Evolutionary conservation across 1,140 invertebrate species (phyloP).

Genomic region (Drosophila grimshawi): DNA sequence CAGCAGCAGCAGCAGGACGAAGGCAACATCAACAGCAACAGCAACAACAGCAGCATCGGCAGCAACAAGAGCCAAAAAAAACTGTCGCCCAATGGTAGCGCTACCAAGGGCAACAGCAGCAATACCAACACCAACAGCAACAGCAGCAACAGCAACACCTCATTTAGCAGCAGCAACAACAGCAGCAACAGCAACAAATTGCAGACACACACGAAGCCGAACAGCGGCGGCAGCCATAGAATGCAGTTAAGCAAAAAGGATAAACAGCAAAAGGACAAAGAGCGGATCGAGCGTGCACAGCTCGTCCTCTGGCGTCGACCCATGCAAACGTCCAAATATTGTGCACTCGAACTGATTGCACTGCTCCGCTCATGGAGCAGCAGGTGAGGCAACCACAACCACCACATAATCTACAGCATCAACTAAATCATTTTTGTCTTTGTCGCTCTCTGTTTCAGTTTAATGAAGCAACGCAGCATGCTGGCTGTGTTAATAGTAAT

Average conservation of each 20-base stretch:
- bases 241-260: slow-evolving; percentile 67
- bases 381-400: slow-evolving; percentile 76
- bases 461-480: slow-evolving; percentile 85
- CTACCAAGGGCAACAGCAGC: slow-evolving; percentile 27
- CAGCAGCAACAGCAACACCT: slow-evolving; percentile 36
- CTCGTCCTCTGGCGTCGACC: slow-evolving; percentile 95
- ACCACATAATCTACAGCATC: background rate
- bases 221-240: slow-evolving; percentile 14
- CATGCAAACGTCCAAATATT: slow-evolving; percentile 93
- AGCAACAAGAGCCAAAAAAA: slow-evolving; percentile 22
- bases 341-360: slow-evolving; percentile 90
- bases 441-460: slow-evolving; percentile 82
- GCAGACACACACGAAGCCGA: slow-evolving; percentile 39
- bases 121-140: slow-evolving; percentile 17
- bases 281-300: slow-evolving; percentile 86
- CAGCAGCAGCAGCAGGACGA: slow-evolving; percentile 41
- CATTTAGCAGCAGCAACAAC: slow-evolving; percentile 33
- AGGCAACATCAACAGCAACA: slow-evolving; percentile 20
- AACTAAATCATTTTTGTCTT: slow-evolving; percentile 24
- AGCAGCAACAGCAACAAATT: slow-evolving; percentile 32
- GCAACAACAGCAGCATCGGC: slow-evolving; percentile 15
- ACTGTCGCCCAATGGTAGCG: background rate
- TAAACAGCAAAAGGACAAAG: slow-evolving; percentile 84
- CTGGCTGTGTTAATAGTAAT: slow-evolving; percentile 83
- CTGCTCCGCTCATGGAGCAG: slow-evolving; percentile 87